Evolutionary conservation across 2,797 vertebrate species (phyloP).

Genomic region (Spinus pinus): DNA sequence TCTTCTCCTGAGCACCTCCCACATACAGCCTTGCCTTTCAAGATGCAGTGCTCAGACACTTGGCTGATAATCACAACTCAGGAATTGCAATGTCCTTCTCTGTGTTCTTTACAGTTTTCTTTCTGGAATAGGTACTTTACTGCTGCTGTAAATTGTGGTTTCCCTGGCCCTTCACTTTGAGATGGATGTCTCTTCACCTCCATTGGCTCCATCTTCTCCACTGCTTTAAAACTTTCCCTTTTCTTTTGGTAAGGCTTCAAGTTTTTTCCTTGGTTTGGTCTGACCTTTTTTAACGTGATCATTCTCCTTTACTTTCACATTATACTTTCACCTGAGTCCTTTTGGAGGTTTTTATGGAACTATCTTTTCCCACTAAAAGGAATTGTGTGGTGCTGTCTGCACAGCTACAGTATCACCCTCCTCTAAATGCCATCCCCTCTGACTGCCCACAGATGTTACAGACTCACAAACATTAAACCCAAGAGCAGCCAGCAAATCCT

Average conservation of each 20-base stretch:
- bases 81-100: background rate
- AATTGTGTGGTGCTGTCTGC: background rate
- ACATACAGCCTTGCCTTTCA: background rate
- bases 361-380: background rate
- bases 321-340: background rate
- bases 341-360: background rate
- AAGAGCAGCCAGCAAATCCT: background rate
- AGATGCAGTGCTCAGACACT: background rate
- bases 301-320: background rate
- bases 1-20: background rate
- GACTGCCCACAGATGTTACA: background rate
- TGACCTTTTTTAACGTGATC: background rate
- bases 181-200: background rate
- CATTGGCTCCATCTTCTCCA: background rate
- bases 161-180: background rate
- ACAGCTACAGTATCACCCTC: background rate
- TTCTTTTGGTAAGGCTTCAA: background rate
- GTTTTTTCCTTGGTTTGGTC: background rate
- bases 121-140: background rate
- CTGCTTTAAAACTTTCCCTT: background rate
- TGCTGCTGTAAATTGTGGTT: background rate
- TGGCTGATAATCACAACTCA: background rate
- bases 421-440: background rate
- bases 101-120: background rate
- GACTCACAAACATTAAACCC: background rate